These are phyloP conservation scores for Autographa gamma DNA, from an alignment of 2,888 invertebrate genomes.

Conservation along the genomic window DNA sequence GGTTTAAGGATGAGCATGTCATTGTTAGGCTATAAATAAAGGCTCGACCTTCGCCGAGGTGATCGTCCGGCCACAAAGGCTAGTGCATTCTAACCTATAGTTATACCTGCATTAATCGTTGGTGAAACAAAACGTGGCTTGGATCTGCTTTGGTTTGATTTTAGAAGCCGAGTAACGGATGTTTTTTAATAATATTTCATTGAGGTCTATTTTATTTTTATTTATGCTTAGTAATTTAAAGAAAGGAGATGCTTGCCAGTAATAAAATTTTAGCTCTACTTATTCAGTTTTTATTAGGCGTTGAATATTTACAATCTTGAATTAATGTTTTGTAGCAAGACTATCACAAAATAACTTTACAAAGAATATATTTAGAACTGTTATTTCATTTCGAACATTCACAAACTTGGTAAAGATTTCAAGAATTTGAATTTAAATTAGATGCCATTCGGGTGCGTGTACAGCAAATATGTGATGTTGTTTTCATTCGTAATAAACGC, in stretches of 20 bases:
- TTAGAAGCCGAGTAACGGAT: slow-evolving; percentile 14
- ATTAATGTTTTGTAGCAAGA: no score
- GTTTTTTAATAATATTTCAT: no score
- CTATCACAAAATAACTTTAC: background rate
- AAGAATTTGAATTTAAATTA: slow-evolving; percentile 22
- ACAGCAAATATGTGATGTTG: slow-evolving; percentile 18
- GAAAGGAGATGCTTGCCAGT: no score
- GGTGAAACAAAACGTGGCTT: slow-evolving; percentile 16
- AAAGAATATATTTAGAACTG: background rate
- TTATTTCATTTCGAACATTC: slow-evolving; percentile 1
- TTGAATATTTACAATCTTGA: no score
- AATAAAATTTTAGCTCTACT: no score
- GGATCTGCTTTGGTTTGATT: slow-evolving; percentile 22
- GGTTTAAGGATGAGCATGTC: slow-evolving; percentile 61
- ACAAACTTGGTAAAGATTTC: background rate
- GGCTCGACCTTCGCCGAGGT: slow-evolving; percentile 71
- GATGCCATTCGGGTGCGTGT: slow-evolving; percentile 32
- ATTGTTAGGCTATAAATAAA: slow-evolving; percentile 60
- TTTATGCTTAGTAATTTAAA: no score
- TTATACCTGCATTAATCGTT: background rate
- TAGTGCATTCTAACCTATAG: slow-evolving; percentile 53
- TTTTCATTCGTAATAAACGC: slow-evolving; percentile 24
- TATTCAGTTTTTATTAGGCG: no score
- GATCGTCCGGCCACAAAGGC: slow-evolving; percentile 73
- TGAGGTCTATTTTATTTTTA: no score